Conservation (phyloP, 2,113 vertebrate species). For the Mionectes macconnelli region DNA sequence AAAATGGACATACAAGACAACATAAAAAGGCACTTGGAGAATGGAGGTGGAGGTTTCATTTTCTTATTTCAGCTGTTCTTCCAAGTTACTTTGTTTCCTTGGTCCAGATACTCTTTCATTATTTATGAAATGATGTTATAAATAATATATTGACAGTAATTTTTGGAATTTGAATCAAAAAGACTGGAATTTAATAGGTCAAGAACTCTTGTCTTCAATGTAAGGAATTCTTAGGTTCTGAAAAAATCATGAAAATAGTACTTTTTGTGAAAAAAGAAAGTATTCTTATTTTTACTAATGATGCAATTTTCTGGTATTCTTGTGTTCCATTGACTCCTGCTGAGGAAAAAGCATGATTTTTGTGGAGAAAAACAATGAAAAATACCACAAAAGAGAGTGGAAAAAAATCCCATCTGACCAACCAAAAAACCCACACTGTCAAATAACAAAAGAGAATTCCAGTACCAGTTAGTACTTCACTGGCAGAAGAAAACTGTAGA, state of each 20-base stretch:
- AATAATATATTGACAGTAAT: not conserved
- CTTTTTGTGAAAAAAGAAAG: fast-evolving
- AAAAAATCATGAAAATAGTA: not conserved
- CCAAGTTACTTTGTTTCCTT: not conserved
- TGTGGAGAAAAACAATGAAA: not conserved
- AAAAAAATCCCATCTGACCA: not conserved
- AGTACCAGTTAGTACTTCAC: not conserved
- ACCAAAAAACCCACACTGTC: fast-evolving
- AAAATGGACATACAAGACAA: not conserved
- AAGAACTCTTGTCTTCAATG: not conserved
- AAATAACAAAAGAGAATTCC: not conserved
- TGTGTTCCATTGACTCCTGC: not conserved
- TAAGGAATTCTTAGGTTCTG: not conserved
- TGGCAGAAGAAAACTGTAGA: not conserved
- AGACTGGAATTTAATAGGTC: not conserved
- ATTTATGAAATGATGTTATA: not conserved
- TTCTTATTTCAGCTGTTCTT: not conserved
- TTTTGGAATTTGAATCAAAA: not conserved
- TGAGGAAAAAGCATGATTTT: not conserved
- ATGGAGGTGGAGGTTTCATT: not conserved
- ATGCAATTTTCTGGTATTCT: not conserved
- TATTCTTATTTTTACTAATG: not conserved
- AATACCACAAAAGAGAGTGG: no score
- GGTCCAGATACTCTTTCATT: not conserved
- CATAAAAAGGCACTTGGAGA: not conserved